A percentile compares a stretch with the other conserved stretches of the same genome.
Evolutionary conservation across 2,113 vertebrate species (phyloP).

Genomic region (Rutilus rutilus): DNA sequence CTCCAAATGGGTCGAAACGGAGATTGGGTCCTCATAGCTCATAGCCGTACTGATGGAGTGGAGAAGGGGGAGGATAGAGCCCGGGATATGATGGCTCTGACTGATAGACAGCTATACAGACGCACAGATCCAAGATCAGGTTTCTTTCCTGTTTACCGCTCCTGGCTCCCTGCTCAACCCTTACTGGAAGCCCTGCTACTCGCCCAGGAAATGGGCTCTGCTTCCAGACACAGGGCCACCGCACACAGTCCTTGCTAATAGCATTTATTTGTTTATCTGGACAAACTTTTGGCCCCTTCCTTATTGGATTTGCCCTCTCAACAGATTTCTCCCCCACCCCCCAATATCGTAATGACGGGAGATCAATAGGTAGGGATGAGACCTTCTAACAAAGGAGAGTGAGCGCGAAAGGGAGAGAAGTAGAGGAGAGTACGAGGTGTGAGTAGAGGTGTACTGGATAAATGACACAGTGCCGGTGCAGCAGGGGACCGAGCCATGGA

Average conservation of each 20-base stretch:
- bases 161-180: slow-evolving; percentile 66
- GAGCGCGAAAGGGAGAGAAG: not conserved
- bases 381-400: slow-evolving; percentile 39
- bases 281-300: slow-evolving; percentile 76
- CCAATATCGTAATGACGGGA: slow-evolving; percentile 68
- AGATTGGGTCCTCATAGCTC: slow-evolving; percentile 9
- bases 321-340: slow-evolving; percentile 64
- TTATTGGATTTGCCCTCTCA: slow-evolving; percentile 78
- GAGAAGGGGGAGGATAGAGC: slow-evolving; percentile 62
- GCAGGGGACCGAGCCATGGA: slow-evolving; percentile 68
- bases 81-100: slow-evolving; percentile 73
- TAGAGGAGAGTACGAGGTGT: not conserved
- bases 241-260: slow-evolving; percentile 73
- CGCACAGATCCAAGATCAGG: slow-evolving; percentile 73
- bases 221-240: slow-evolving; percentile 74
- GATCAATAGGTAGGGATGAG: slow-evolving; percentile 68
- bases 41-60: not conserved
- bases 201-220: slow-evolving; percentile 79
- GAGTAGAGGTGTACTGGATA: slow-evolving; percentile 3
- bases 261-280: slow-evolving; percentile 84
- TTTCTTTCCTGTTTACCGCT: slow-evolving; percentile 84
- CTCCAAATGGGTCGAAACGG: not conserved
- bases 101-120: slow-evolving; percentile 66
- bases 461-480: slow-evolving; percentile 60
- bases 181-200: slow-evolving; percentile 81